Percentiles rank a stretch among this genome's conserved stretches.
Conservation (phyloP, 2,797 vertebrate species). For the Tragopan temminckii region DNA sequence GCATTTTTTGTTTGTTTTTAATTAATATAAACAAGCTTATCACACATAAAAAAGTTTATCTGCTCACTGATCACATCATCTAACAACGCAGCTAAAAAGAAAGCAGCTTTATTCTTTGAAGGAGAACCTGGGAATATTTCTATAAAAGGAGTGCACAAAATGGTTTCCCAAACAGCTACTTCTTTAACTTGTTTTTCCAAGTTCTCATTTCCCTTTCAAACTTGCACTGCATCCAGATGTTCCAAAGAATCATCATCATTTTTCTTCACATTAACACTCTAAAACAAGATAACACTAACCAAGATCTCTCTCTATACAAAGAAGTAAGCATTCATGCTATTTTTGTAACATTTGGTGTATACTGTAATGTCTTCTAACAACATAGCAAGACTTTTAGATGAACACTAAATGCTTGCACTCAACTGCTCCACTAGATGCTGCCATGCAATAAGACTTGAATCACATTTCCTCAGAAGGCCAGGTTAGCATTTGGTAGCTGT, state of each 20-base stretch:
- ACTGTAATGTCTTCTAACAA: background rate
- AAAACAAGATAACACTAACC: background rate
- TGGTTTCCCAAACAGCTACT: background rate
- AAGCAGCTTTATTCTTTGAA: background rate
- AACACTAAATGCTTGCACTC: background rate
- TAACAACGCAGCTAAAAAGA: background rate
- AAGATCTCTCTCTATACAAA: background rate
- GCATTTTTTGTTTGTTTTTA: background rate
- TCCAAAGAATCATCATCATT: background rate
- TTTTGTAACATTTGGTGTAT: background rate
- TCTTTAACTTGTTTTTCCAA: background rate
- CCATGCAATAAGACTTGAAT: conserved; percentile 23
- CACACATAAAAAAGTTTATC: background rate
- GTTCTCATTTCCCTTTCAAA: background rate
- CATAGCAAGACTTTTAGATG: background rate
- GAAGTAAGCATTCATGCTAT: background rate
- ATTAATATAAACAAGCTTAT: background rate
- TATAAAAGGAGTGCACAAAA: background rate
- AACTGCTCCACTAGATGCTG: conserved; percentile 73
- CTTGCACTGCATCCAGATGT: background rate
- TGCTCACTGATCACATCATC: background rate
- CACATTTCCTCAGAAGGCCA: background rate
- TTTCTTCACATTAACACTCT: background rate
- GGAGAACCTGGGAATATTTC: background rate
- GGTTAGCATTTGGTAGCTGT: background rate